A percentile compares a stretch with the other conserved stretches of the same genome.
These are phyloP conservation scores for Elephas maximus DNA, from an alignment of 2,113 vertebrate genomes.

Conservation along the genomic window DNA sequence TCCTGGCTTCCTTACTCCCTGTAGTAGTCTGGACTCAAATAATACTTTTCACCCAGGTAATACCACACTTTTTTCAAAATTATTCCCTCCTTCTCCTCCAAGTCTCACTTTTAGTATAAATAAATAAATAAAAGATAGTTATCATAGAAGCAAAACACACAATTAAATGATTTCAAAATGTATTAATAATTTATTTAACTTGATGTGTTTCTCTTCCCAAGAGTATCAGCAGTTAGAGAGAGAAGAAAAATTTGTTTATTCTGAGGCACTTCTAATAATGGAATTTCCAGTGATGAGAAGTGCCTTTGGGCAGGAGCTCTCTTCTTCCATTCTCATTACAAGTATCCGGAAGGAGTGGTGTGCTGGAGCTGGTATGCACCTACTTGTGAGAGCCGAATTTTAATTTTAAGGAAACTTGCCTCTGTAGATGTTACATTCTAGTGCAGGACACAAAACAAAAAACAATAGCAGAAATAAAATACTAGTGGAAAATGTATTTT, in stretches of 20 bases:
- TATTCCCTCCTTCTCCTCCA: background rate
- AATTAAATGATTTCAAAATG: slow-evolving; percentile 19
- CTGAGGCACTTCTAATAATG: background rate
- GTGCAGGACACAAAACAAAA: background rate
- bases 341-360: background rate
- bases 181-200: slow-evolving; percentile 54
- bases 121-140: background rate
- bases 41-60: background rate
- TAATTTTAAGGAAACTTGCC: background rate
- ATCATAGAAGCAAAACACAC: background rate
- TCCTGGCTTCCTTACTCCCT: background rate
- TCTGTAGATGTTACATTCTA: background rate
- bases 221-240: background rate
- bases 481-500: background rate
- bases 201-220: background rate
- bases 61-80: background rate
- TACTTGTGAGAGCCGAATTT: background rate
- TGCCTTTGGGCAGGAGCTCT: background rate
- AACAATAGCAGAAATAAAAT: background rate
- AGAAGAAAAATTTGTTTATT: background rate
- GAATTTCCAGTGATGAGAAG: background rate
- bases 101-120: background rate
- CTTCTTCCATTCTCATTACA: background rate
- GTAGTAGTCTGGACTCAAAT: no score
- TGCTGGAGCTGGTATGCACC: background rate